These are phyloP conservation scores for Ascaphus truei DNA, from an alignment of 2,113 vertebrate species.

Conservation along the genomic window DNA sequence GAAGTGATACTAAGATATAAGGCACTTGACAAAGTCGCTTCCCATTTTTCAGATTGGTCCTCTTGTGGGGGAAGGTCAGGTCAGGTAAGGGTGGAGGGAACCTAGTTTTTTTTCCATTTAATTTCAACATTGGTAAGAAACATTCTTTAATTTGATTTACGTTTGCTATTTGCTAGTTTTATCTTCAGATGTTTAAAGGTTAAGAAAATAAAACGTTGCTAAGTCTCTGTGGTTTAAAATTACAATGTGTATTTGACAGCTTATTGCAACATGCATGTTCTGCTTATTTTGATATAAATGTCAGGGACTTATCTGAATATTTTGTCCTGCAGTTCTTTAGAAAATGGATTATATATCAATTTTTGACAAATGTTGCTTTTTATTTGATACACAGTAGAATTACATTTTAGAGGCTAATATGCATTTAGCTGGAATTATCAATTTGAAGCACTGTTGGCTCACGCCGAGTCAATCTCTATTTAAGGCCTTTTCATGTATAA, in stretches of 20 bases:
- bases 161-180: slow-evolving; percentile 22
- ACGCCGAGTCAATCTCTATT: slow-evolving; percentile 50
- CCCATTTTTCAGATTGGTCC: too few species aligned
- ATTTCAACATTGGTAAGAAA: too few species aligned
- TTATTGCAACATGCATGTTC: slow-evolving; percentile 63
- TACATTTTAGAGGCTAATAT: slow-evolving; percentile 39
- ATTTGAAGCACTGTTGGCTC: slow-evolving; percentile 54
- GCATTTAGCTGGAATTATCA: slow-evolving; percentile 50
- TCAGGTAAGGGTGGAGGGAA: too few species aligned
- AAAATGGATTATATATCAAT: too few species aligned
- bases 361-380: slow-evolving; percentile 52
- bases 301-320: slow-evolving; percentile 59
- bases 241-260: slow-evolving; percentile 54
- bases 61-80: too few species aligned
- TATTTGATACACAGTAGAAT: slow-evolving; percentile 56
- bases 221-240: slow-evolving; percentile 62
- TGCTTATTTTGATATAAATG: slow-evolving; percentile 60
- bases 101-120: too few species aligned
- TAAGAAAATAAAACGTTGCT: slow-evolving; percentile 54
- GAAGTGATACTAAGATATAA: too few species aligned
- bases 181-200: slow-evolving; percentile 54
- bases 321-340: slow-evolving; percentile 61
- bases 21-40: too few species aligned
- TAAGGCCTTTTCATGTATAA: too few species aligned
- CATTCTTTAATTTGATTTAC: background rate